Base-by-base conservation (phyloP, 2,797 vertebrate genomes). In the Perdix hodgsoniae region DNA sequence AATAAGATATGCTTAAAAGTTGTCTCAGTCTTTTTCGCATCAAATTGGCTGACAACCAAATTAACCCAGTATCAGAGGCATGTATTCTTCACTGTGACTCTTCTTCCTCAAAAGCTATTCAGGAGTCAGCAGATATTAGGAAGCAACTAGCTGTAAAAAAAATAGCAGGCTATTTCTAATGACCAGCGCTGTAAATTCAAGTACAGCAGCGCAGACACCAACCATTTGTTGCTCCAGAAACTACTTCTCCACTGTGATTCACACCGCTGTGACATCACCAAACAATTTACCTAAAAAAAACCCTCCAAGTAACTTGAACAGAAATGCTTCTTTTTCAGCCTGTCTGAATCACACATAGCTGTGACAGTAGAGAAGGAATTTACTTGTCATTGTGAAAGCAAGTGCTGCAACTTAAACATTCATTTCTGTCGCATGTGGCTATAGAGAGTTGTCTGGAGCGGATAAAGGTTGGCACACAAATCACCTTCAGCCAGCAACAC, bases 281-380 rank as follows among this genome's bases (percentile, higher is more conserved):
- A 52, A 37, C 23, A 40, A 64, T 54, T 84, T 24, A 74, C 84
- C 82, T 69, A 37, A 92, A 83, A 83, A 95, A 82, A 61, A 2
- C 24, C 27, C 47, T 49, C 27, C 45, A 13, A 91, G 44, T 29
- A 33, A 91, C 47, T 40, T 74, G 57, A 81, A 54, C 29, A 45
- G 16, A 75, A 85, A 76, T 40, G 27, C 54, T 94, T 84, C 78
- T 83, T 95, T 88, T 79, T 17, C 90, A 93, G 76, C 45, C 73
- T 67, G 27, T 54, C 88, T 97, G 96, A 97, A 87, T 96, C 96
- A 96, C 79, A 91, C 35, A 27, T 69, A 33, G 69, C 80, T 66
- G 33, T 77, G 85, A 66, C 69, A 95, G 77, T 85, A 94, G 89
- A 91, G 54, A 83, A 88, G 84, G 75, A 80, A 93, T 75, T 87